Conservation (phyloP, 1,140 invertebrate species). For the Cepaea nemoralis region DNA sequence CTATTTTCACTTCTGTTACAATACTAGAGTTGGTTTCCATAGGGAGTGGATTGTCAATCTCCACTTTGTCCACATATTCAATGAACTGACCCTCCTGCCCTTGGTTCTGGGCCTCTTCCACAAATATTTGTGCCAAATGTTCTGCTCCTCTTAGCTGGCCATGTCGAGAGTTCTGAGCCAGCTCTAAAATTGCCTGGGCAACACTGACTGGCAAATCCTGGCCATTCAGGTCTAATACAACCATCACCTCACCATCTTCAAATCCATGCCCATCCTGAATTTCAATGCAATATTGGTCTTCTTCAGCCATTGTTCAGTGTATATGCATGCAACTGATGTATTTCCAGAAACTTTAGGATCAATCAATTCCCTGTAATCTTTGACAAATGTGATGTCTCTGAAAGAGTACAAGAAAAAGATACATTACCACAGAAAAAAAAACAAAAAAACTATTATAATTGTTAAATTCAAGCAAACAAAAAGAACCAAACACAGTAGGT, state of each 20-base stretch:
- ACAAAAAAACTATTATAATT: no score
- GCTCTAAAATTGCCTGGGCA: slow-evolving; percentile 29
- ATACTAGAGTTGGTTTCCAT: not conserved
- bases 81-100: not conserved
- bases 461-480: no score
- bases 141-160: no score
- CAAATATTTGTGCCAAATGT: not conserved
- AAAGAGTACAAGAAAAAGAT: no score
- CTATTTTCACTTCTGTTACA: not conserved
- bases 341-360: no score
- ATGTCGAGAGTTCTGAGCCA: slow-evolving; percentile 7
- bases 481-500: no score
- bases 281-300: slow-evolving; percentile 13
- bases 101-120: slow-evolving; percentile 10
- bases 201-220: slow-evolving; percentile 29
- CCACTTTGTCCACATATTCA: not conserved
- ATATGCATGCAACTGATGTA: no score
- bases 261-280: slow-evolving; percentile 11
- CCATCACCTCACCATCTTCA: slow-evolving; percentile 19
- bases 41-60: not conserved
- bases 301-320: slow-evolving; percentile 20
- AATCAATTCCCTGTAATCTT: no score
- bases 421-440: no score
- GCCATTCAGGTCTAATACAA: slow-evolving; percentile 32
- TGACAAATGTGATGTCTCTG: no score